Evolutionary conservation across 1,140 invertebrate species (phyloP).

Genomic region (Drosophila willistoni): DNA sequence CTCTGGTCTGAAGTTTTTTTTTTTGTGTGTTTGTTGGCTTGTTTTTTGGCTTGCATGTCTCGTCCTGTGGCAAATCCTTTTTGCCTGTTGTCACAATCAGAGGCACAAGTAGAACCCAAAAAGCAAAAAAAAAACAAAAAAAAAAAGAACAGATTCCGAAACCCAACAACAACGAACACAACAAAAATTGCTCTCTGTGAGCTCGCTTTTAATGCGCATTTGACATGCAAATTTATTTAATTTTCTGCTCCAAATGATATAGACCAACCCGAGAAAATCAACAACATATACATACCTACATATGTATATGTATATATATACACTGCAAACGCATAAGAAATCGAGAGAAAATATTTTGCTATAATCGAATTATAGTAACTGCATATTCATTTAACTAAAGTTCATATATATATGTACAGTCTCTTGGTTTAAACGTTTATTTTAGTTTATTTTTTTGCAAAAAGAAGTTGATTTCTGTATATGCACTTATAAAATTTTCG

Average conservation of each 20-base stretch:
- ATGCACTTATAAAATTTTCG: too few relatives aligned
- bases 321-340: background rate
- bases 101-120: constrained; percentile 33
- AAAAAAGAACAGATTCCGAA: background rate
- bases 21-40: constrained; percentile 12
- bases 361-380: too few relatives aligned
- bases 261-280: constrained; percentile 22
- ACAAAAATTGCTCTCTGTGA: constrained; percentile 26
- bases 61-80: constrained; percentile 69
- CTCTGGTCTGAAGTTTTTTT: constrained; percentile 12
- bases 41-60: constrained; percentile 39
- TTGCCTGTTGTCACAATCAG: constrained; percentile 66
- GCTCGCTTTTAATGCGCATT: constrained; percentile 71
- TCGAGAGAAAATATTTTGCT: background rate
- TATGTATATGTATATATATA: background rate
- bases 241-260: constrained; percentile 74
- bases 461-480: too few relatives aligned
- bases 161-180: constrained; percentile 3
- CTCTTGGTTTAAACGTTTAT: too few relatives aligned
- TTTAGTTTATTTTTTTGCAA: too few relatives aligned
- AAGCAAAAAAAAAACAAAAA: constrained; percentile 11
- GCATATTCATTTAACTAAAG: too few relatives aligned
- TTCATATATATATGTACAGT: too few relatives aligned
- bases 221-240: constrained; percentile 82
- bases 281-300: background rate